Base-by-base conservation (phyloP, 2,797 vertebrate species). In the Phalloptychus januarius region DNA sequence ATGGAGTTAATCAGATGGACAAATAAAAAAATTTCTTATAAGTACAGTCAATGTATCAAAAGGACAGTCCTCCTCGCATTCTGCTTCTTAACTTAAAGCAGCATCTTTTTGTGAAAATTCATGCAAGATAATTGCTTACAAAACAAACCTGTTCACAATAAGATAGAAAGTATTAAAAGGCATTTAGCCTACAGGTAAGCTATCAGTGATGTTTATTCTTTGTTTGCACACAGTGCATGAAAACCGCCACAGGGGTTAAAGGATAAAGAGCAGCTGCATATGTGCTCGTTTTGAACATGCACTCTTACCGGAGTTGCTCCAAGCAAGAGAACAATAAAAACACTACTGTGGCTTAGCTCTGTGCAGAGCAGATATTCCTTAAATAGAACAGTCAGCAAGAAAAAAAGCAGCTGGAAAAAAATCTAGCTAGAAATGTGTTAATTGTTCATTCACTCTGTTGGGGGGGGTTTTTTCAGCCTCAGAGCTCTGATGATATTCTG, bases 401-500 rank as follows among this genome's bases (percentile, higher is more conserved):
- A 80, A 80, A 88, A 52, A 44, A 15, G 54, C 65, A 75, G 42
- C 71, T 45, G 56, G 72, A 72, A 31, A 18, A 72, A 72, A 76
- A 71, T 74, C 28, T 54, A 48, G 61, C 78, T 79, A 31, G 31
- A 48, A 83, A 67, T 18, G 23, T 71, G 78, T 74, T 80, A 46
- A 71, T 63, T 69, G 10, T 78, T 20, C 71, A 72, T 85, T 52
- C 36, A 36, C 74, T 78, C 78, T 83, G 46, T 73, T 50, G 46
- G 46, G 44, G 10, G 15, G n/a, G n/a, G n/a, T 84, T 50, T 20
- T 81, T 83, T 84, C 85, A 95, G 90, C 93, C 94, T 1, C 95
- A 98, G 96, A 98, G 97, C 93, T 97, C 97, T 18, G 97, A 99
- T 81, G 97, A 98, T 89, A 96, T 98, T 85, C 92, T 99, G 90